Conservation (phyloP, 2,888 invertebrate species). For the Stenodera caucasica region DNA sequence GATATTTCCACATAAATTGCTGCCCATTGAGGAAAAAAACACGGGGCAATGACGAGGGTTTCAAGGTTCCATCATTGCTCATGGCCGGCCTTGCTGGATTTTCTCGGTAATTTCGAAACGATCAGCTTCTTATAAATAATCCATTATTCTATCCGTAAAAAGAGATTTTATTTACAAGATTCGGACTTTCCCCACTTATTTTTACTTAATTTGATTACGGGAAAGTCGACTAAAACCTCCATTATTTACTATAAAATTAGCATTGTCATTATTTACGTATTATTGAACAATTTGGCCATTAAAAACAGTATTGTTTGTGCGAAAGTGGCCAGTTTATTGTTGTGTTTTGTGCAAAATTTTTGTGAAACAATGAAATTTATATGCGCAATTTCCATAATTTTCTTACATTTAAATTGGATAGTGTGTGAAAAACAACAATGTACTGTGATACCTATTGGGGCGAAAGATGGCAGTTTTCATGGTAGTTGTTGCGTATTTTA, state of each 20-base stretch:
- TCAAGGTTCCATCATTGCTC: no score
- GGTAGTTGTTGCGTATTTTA: slow-evolving; percentile 4
- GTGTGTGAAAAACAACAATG: not conserved
- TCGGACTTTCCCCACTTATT: no score
- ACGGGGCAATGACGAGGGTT: no score
- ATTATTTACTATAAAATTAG: not conserved
- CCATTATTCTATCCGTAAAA: no score
- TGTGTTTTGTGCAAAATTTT: not conserved
- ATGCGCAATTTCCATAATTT: not conserved
- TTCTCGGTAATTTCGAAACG: no score
- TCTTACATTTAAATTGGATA: not conserved
- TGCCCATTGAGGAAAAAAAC: no score
- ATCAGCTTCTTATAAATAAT: no score
- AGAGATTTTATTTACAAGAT: no score
- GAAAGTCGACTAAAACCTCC: no score
- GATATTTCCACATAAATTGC: no score
- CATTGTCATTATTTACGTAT: not conserved
- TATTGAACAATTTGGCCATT: not conserved
- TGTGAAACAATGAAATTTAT: not conserved
- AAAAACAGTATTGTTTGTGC: not conserved
- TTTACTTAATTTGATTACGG: no score
- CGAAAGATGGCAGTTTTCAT: not conserved
- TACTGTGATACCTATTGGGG: not conserved
- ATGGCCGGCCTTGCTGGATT: no score
- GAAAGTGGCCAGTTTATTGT: not conserved